Conservation (phyloP, 2,888 invertebrate genomes). For the Archips xylosteana region DNA sequence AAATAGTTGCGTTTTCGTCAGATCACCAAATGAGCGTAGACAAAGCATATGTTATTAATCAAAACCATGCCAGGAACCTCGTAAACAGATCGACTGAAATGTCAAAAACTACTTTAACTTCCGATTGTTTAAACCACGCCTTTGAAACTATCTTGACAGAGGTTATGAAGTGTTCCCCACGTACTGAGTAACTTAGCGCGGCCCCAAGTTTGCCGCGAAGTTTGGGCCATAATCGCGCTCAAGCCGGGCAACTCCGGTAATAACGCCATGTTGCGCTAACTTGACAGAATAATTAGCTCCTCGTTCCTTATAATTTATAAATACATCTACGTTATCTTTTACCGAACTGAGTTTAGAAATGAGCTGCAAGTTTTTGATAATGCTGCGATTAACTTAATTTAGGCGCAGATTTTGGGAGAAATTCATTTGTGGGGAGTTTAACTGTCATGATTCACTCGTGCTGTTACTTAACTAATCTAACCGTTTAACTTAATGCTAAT, state of each 20-base stretch:
- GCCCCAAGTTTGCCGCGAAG: constrained; percentile 52
- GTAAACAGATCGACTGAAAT: constrained; percentile 24
- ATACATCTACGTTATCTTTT: constrained; percentile 51
- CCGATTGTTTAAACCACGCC: constrained; percentile 34
- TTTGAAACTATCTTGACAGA: constrained; percentile 39
- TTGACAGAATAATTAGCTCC: constrained; percentile 68
- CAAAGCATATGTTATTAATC: constrained; percentile 21
- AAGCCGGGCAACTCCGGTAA: constrained; percentile 49
- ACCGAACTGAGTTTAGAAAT: constrained; percentile 25
- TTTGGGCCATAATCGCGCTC: constrained; percentile 60
- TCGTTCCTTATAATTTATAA: constrained; percentile 47
- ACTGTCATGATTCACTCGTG: not conserved
- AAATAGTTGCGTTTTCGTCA: constrained; percentile 12
- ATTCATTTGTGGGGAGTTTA: not conserved
- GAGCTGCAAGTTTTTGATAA: constrained; percentile 25
- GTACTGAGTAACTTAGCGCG: constrained; percentile 48
- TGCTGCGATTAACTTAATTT: constrained; percentile 12
- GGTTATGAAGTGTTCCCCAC: constrained; percentile 45
- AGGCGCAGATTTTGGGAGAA: not conserved
- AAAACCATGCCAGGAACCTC: constrained; percentile 3
- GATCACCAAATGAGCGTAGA: constrained; percentile 4
- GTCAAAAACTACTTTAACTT: constrained; percentile 36
- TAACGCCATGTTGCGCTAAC: constrained; percentile 59
- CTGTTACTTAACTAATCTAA: not conserved
- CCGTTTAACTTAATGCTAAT: no score